A percentile compares a stretch with the other conserved stretches of the same genome.
phyloP scores from a whole-genome alignment of 2,797 vertebrate genomes.

The Molossus molossus region DNA sequence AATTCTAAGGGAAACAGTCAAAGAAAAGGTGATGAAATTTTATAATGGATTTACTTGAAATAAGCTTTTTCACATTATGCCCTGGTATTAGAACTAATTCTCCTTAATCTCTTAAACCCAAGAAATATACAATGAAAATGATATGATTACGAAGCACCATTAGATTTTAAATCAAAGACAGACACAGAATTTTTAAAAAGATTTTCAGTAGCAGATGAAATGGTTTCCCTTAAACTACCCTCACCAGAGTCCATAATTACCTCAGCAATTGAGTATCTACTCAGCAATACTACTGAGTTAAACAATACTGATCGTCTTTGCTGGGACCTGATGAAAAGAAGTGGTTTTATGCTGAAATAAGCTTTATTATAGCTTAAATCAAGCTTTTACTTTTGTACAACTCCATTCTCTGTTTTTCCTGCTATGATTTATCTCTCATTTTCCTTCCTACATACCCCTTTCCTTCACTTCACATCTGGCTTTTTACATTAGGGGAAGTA shows the following conservation, averaged over 20 bases:
- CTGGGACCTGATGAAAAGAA: background rate
- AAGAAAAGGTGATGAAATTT: conserved; percentile 27
- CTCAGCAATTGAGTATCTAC: background rate
- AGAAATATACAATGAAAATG: conserved; percentile 52
- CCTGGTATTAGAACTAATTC: conserved; percentile 17
- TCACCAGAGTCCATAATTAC: background rate
- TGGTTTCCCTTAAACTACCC: background rate
- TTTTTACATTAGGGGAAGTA: background rate
- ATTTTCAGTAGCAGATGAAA: conserved; percentile 9
- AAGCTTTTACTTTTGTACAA: background rate
- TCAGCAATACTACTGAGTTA: background rate
- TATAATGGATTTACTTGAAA: conserved; percentile 26
- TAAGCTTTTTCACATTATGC: conserved; percentile 24
- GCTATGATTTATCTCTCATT: background rate
- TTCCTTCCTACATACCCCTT: background rate
- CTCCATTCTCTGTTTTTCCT: background rate
- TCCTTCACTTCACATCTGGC: background rate
- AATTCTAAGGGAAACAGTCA: background rate
- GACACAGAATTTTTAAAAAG: background rate
- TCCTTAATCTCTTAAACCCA: conserved; percentile 54
- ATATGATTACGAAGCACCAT: background rate
- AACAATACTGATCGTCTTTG: background rate
- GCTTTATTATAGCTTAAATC: background rate
- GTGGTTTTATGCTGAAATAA: background rate
- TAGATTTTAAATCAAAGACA: conserved; percentile 56